Base-by-base conservation (phyloP, 2,888 invertebrate genomes). In the Tetragnatha montana region DNA sequence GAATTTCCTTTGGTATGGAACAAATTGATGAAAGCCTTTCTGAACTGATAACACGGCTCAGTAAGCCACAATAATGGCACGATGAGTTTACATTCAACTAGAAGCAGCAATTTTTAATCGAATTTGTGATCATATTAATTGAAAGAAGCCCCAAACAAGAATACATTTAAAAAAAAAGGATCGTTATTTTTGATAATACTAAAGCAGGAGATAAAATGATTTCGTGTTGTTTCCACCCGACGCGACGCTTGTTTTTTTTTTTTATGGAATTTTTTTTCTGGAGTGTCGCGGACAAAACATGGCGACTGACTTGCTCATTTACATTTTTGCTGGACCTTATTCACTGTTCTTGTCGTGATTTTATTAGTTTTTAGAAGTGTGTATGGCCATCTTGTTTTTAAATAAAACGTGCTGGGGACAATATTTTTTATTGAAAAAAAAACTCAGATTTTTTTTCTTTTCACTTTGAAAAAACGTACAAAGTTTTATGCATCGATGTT, bases 331-430 rank as follows among this genome's bases (percentile, higher is more conserved):
- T 19, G 73, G 82, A 51, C 82, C 22, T 71, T 47, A 70, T 79
- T 60, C 60, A 8, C 60, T 60, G 14, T 68, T 60, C 0, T 47
- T 68, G 0, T 74, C 70, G 51, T 84, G 68, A 19, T 84, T 60
- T 75, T 76, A 69, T 84, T 84, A 75, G 84, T 84, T 21, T 35
- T 76, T 68, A 47, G 69, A 83, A 69, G 76, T 69, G 76, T 84
- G 35, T 69, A 84, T 47, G 76, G 69, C 76, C 76, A 68, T 21
- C 60, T 82, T 68, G 76, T 84, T 35, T 21, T 80, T 75, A 76
- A 76, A 84, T 84, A 68, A 75, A 76, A 84, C 70, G 84, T 84
- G 69, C 69, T 49, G 84, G 76, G 76, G 60, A 69, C 76, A 76
- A 76, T 49, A 49, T 68, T 75, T 76, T 81, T 84, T 73, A 69